Conservation (phyloP, 2,888 invertebrate genomes). For the Melikaiella ostensackeni region DNA sequence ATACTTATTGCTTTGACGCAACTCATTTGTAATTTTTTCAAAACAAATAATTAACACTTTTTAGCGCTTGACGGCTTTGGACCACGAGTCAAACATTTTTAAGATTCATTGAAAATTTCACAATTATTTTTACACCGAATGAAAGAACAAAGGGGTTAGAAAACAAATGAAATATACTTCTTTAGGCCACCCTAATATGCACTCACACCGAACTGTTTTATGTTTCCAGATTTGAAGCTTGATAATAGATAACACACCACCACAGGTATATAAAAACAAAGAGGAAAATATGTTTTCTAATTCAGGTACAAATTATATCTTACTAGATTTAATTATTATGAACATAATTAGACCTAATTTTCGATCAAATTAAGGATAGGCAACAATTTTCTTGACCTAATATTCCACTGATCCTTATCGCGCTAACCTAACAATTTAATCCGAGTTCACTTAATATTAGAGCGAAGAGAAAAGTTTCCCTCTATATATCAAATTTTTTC, state of each 20-base stretch:
- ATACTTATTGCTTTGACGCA: no score
- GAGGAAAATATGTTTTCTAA: no score
- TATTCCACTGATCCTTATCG: neutral
- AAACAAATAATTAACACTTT: no score
- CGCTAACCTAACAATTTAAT: slow-evolving; percentile 8
- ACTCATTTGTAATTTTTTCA: no score
- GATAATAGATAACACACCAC: neutral
- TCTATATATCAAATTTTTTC: neutral
- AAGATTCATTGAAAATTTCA: no score
- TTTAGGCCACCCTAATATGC: no score
- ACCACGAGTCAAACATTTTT: no score
- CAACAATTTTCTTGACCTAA: neutral
- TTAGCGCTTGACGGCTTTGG: no score
- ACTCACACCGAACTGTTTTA: no score
- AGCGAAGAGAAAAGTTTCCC: neutral
- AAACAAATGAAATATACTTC: no score
- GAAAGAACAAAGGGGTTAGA: no score
- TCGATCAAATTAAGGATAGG: slow-evolving; percentile 24
- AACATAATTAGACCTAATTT: slow-evolving; percentile 12
- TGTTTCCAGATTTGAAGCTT: neutral
- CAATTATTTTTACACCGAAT: no score
- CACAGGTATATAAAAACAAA: neutral
- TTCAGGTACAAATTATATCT: neutral
- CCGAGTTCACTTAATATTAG: neutral
- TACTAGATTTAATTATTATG: neutral